Conservation (phyloP, 2,888 invertebrate species). For the Apamea crenata region DNA sequence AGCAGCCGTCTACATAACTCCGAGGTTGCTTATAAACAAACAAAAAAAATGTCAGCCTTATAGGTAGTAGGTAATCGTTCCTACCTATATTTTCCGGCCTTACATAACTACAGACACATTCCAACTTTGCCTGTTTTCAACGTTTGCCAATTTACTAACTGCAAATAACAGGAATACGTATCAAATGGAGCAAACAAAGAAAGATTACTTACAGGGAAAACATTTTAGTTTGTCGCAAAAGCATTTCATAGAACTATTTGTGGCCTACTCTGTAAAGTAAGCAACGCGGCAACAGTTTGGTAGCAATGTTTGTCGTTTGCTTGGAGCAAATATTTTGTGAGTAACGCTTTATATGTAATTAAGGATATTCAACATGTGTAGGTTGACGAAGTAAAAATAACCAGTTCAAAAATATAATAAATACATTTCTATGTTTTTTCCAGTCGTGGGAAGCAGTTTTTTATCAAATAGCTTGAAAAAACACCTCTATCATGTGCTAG, state of each 20-base stretch:
- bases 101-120: slow-evolving; percentile 12
- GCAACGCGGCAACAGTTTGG: slow-evolving; percentile 17
- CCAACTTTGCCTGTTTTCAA: slow-evolving; percentile 55
- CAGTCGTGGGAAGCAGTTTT: background rate
- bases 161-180: slow-evolving; percentile 61
- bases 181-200: slow-evolving; percentile 64
- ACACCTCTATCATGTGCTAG: background rate
- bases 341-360: background rate
- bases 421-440: background rate
- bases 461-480: background rate
- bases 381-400: no score
- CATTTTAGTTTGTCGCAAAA: slow-evolving; percentile 59
- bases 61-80: background rate
- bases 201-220: slow-evolving; percentile 64
- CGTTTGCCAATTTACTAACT: slow-evolving; percentile 57
- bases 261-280: slow-evolving; percentile 32
- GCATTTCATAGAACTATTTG: slow-evolving; percentile 56
- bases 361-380: background rate
- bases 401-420: background rate
- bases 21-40: background rate
- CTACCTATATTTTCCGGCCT: background rate
- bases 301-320: slow-evolving; percentile 29
- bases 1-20: background rate
- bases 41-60: background rate
- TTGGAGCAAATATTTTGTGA: slow-evolving; percentile 36